Base-by-base conservation (phyloP, 2,113 vertebrate genomes). In the Petromus typicus region DNA sequence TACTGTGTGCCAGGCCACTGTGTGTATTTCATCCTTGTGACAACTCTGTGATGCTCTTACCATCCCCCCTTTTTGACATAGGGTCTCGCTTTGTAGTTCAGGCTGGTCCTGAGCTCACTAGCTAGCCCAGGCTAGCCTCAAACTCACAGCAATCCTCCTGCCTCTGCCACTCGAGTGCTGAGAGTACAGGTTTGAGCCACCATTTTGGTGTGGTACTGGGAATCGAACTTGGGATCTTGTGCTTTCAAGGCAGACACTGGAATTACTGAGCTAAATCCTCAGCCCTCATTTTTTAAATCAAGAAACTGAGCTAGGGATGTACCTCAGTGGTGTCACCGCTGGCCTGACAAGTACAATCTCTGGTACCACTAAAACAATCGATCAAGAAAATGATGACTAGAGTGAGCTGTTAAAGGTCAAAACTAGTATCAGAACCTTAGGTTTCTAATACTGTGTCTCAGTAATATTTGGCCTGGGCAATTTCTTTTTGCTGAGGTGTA, bases 1-100 rank as follows among this genome's bases (percentile, higher is more conserved):
- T 73, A 37, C 37, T 86, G 2, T 57, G 78, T 89, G 69, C 80
- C 79, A 91, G 48, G 48, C 56, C 63, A 67, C 79, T 86, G 73
- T 89, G 69, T 9, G 4, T 82, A 8, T 88, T 45, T 89, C 48
- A 91, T 89, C 34, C 82, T 90, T 86, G 57, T 27, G 79, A 86
- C 45, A 78, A 11, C 14, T 78, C 56, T 78, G 1, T 82, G 64
- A 91, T 25, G 54, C 27, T 27, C 3, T 89, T 56, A 57, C 45
- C n/a, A n/a, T n/a, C n/a, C n/a, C n/a, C n/a, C n/a, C n/a, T n/a
- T n/a, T n/a, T n/a, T n/a, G n/a, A n/a, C n/a, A n/a, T n/a, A n/a
- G n/a, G n/a, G n/a, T n/a, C n/a, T n/a, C n/a, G n/a, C n/a, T n/a
- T n/a, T n/a, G n/a, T n/a, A n/a, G n/a, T n/a, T n/a, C n/a, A n/a